These are phyloP conservation scores for Valencia hispanica DNA, from an alignment of 2,797 vertebrate genomes.

Conservation along the genomic window DNA sequence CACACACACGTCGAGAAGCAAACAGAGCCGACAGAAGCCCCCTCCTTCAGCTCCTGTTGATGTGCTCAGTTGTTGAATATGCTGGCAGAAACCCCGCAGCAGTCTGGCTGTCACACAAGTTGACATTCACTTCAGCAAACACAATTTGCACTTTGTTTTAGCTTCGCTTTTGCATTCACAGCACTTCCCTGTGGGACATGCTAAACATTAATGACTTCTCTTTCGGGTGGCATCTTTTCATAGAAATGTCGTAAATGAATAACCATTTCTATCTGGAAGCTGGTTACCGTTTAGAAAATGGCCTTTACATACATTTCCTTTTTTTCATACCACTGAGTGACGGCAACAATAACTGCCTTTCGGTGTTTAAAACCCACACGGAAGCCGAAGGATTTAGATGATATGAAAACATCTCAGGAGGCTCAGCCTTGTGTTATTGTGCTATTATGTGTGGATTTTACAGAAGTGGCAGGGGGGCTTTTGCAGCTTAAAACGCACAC, in stretches of 20 bases:
- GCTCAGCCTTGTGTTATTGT: not conserved
- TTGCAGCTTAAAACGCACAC: conserved; percentile 5
- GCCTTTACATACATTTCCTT: not conserved
- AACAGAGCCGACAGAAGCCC: conserved; percentile 35
- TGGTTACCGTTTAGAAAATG: not conserved
- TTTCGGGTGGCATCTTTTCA: conserved; percentile 8
- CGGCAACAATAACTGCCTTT: not conserved
- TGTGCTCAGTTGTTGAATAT: conserved; percentile 58
- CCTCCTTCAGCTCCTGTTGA: conserved; percentile 31
- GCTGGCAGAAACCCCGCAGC: conserved; percentile 58
- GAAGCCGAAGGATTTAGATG: not conserved
- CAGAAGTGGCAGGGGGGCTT: conserved; percentile 4
- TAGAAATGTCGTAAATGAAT: conserved; percentile 13
- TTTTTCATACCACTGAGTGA: not conserved
- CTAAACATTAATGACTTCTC: conserved; percentile 47
- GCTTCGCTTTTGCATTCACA: conserved; percentile 36
- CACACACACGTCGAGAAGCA: conserved; percentile 13
- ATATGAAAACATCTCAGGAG: not conserved
- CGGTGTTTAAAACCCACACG: not conserved
- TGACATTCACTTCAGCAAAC: conserved; percentile 63
- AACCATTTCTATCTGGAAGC: not conserved
- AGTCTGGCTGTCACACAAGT: conserved; percentile 57
- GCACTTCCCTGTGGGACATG: conserved; percentile 31
- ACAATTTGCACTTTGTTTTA: conserved; percentile 63
- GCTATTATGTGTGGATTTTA: conserved; percentile 5